A percentile compares a stretch with the other conserved stretches of the same genome.
These are phyloP conservation scores for Spheniscus humboldti DNA, from an alignment of 2,797 vertebrate species.

Conservation along the genomic window DNA sequence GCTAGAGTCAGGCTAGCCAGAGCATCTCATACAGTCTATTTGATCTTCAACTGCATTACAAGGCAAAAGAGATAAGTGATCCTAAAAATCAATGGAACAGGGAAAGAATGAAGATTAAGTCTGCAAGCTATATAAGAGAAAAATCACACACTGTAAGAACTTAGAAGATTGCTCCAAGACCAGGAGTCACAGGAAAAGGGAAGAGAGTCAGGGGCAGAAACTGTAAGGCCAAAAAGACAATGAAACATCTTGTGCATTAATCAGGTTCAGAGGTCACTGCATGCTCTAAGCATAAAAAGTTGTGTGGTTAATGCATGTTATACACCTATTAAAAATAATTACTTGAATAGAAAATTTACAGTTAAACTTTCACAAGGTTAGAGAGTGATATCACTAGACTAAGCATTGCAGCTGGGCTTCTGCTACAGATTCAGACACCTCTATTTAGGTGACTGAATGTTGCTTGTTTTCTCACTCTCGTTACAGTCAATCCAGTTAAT, in stretches of 20 bases:
- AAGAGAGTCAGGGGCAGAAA: neutral
- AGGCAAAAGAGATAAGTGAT: neutral
- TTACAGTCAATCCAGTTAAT: neutral
- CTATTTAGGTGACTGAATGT: neutral
- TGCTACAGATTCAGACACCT: neutral
- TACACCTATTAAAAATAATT: neutral
- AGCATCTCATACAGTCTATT: neutral
- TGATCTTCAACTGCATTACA: neutral
- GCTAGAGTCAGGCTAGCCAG: neutral
- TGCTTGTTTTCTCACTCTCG: neutral
- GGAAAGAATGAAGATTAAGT: neutral
- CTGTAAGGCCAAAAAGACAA: neutral
- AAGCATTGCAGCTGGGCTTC: neutral
- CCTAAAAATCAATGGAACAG: neutral
- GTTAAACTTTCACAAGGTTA: neutral
- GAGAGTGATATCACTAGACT: neutral
- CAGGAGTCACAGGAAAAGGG: neutral
- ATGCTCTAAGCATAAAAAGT: neutral
- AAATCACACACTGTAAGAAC: neutral
- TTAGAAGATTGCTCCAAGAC: neutral
- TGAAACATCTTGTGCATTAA: neutral
- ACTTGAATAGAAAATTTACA: neutral
- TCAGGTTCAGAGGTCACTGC: neutral
- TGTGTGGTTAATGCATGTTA: neutral
- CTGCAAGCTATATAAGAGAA: neutral